A percentile compares a stretch with the other conserved stretches of the same genome.
Evolutionary conservation across 2,797 vertebrate species (phyloP).

Genomic region (Lithobates pipiens): DNA sequence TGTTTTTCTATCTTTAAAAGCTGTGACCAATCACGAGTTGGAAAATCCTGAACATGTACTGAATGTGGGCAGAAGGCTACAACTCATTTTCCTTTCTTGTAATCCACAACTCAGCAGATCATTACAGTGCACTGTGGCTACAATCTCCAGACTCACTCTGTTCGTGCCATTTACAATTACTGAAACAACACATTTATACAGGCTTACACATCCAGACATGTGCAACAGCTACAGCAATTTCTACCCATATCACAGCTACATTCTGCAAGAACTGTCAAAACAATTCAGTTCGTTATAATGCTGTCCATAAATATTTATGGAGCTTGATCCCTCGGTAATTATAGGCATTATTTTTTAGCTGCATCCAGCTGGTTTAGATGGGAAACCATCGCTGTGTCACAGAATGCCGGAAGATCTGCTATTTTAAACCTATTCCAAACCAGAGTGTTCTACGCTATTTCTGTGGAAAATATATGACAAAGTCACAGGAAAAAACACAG

Average conservation of each 20-base stretch:
- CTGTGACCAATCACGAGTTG: too few species aligned
- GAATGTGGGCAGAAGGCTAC: too few species aligned
- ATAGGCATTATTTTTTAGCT: slow-evolving; percentile 15
- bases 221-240: background rate
- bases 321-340: slow-evolving; percentile 21
- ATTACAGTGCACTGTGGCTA: too few species aligned
- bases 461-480: background rate
- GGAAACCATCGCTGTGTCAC: background rate
- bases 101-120: too few species aligned
- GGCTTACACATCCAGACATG: background rate
- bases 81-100: too few species aligned
- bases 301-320: slow-evolving; percentile 42
- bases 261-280: background rate
- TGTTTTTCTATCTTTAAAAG: too few species aligned
- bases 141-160: background rate
- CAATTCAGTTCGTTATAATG: background rate
- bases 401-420: slow-evolving; percentile 25
- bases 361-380: slow-evolving; percentile 20
- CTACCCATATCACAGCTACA: background rate
- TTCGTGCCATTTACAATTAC: background rate
- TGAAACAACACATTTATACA: background rate
- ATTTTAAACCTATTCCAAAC: slow-evolving; percentile 14
- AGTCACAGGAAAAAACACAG: too few species aligned
- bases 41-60: too few species aligned
- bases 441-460: background rate